Conservation (phyloP, 2,797 vertebrate genomes). For the Sebastes iracundus region DNA sequence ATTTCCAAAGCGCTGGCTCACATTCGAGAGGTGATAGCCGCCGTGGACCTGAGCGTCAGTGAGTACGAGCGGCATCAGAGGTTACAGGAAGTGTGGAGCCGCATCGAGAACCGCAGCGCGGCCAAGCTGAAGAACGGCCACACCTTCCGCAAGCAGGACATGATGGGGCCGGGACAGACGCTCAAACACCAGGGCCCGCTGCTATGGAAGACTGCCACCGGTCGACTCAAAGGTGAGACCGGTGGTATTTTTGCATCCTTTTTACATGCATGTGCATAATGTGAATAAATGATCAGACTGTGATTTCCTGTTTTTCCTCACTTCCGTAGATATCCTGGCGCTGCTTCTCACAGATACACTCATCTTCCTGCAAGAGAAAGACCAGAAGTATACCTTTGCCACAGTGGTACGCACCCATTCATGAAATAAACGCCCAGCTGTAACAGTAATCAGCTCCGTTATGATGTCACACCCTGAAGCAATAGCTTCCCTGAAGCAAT, state of each 20-base stretch:
- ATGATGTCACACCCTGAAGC: not conserved
- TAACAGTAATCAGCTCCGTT: not conserved
- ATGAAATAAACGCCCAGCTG: not conserved
- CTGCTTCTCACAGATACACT: constrained; percentile 92
- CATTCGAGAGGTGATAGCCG: constrained; percentile 90
- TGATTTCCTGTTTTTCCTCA: constrained; percentile 17
- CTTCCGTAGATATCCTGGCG: constrained; percentile 88
- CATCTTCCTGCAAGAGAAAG: constrained; percentile 96
- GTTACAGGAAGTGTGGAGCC: constrained; percentile 88
- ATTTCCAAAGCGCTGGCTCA: constrained; percentile 86
- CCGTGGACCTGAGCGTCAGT: constrained; percentile 91
- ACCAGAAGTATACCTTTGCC: constrained; percentile 96
- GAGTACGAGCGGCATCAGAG: constrained; percentile 92
- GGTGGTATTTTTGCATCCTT: not conserved
- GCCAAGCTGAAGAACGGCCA: constrained; percentile 92
- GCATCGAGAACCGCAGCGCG: constrained; percentile 92
- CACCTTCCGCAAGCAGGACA: constrained; percentile 92
- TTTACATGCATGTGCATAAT: not conserved
- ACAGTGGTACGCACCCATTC: constrained; percentile 86
- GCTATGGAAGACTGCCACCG: constrained; percentile 96
- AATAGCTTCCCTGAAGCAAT: not conserved
- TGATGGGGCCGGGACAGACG: constrained; percentile 84
- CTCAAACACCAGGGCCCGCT: constrained; percentile 90
- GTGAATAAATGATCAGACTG: not conserved
- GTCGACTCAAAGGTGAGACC: constrained; percentile 91